Evolutionary conservation across 2,888 invertebrate genomes (phyloP).

Genomic region (Tipula lateralis): DNA sequence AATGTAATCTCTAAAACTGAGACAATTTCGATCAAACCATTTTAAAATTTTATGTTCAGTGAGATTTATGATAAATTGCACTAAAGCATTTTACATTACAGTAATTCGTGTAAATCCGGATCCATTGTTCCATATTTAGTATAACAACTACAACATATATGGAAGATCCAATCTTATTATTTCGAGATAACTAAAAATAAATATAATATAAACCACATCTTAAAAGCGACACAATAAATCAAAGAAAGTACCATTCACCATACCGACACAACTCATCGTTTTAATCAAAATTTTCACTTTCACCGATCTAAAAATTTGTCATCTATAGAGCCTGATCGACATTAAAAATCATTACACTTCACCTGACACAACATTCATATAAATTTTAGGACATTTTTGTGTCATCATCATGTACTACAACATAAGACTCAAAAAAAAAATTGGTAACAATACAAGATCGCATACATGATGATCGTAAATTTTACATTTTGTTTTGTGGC

Average conservation of each 20-base stretch:
- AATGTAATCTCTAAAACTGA: too few species aligned
- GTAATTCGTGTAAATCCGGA: not conserved
- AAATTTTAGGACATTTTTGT: not conserved
- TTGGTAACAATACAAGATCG: not conserved
- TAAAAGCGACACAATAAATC: not conserved
- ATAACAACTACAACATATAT: not conserved
- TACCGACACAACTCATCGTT: not conserved
- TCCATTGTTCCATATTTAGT: not conserved
- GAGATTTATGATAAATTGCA: not conserved
- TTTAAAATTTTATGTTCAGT: too few species aligned
- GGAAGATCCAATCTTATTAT: not conserved
- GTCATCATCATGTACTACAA: not conserved
- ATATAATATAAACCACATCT: not conserved
- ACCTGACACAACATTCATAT: not conserved
- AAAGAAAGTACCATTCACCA: not conserved
- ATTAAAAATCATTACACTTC: not conserved
- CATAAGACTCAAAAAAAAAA: not conserved
- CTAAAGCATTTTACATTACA: not conserved
- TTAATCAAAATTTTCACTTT: not conserved
- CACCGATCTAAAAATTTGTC: not conserved
- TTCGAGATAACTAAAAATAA: not conserved
- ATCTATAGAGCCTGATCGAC: not conserved
- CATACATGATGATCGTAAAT: not conserved
- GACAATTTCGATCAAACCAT: too few species aligned
- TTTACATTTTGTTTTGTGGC: not conserved